These are phyloP conservation scores for Lucilia cuprina DNA, from an alignment of 1,140 invertebrate species.

Conservation along the genomic window DNA sequence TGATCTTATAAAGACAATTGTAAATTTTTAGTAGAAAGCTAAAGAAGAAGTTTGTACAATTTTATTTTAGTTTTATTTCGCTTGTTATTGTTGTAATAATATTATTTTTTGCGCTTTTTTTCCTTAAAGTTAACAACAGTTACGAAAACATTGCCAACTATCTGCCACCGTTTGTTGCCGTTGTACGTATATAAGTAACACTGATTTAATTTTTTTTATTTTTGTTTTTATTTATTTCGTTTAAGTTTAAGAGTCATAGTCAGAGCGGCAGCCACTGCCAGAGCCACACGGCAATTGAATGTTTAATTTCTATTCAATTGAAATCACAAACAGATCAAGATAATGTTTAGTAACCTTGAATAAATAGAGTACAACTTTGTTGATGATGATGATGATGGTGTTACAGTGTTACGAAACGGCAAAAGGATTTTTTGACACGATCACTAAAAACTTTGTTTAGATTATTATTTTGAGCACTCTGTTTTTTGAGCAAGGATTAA, in stretches of 20 bases:
- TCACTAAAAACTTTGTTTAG: not conserved
- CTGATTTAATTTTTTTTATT: too few species aligned
- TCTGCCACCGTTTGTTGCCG: constrained; percentile 5
- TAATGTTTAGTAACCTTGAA: constrained; percentile 19
- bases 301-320: constrained; percentile 29
- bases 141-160: constrained; percentile 13
- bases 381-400: not conserved
- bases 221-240: not conserved
- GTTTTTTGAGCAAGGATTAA: too few species aligned
- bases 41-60: not conserved
- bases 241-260: constrained; percentile 2
- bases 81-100: not conserved
- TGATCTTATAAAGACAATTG: constrained; percentile 18
- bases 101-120: not conserved
- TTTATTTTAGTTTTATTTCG: not conserved
- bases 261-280: not conserved
- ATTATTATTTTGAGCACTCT: too few species aligned
- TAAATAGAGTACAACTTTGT: constrained; percentile 10
- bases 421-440: not conserved
- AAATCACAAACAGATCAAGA: constrained; percentile 28
- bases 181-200: not conserved
- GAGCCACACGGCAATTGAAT: not conserved
- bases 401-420: not conserved
- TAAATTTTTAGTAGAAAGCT: constrained; percentile 11
- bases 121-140: not conserved